Evolutionary conservation across 2,888 invertebrate species (phyloP).

Genomic region (Calliphora vomitoria): DNA sequence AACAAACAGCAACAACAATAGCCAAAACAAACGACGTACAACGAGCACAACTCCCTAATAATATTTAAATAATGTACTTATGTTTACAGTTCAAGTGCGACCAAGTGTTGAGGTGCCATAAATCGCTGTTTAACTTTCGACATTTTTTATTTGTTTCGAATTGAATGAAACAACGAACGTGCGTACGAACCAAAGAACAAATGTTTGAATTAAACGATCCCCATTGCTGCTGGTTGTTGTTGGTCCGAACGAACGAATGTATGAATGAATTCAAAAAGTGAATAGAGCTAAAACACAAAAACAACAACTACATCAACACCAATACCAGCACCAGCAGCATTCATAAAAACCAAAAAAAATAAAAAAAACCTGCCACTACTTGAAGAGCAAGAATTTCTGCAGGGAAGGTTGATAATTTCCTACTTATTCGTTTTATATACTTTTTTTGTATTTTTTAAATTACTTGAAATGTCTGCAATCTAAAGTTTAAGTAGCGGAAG

Average conservation of each 20-base stretch:
- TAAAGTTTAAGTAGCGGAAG: constrained; percentile 71
- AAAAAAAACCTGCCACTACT: background rate
- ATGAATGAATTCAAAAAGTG: constrained; percentile 11
- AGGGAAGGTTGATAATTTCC: constrained; percentile 40
- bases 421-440: constrained; percentile 6
- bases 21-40: background rate
- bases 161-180: constrained; percentile 38
- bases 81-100: constrained; percentile 66
- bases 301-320: background rate
- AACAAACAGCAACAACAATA: background rate
- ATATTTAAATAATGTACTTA: constrained; percentile 66
- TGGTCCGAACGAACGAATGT: background rate
- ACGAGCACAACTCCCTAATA: constrained; percentile 49
- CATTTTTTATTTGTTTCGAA: constrained; percentile 59
- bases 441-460: constrained; percentile 40
- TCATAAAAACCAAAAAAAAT: background rate
- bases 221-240: background rate
- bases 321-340: constrained; percentile 7
- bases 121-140: constrained; percentile 70
- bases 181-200: constrained; percentile 3
- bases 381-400: background rate
- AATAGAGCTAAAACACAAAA: background rate
- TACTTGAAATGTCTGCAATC: constrained; percentile 69
- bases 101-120: constrained; percentile 72
- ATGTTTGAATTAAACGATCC: background rate